These are phyloP conservation scores for Invenusta paracnida DNA, from an alignment of 2,888 invertebrate species.

Conservation along the genomic window DNA sequence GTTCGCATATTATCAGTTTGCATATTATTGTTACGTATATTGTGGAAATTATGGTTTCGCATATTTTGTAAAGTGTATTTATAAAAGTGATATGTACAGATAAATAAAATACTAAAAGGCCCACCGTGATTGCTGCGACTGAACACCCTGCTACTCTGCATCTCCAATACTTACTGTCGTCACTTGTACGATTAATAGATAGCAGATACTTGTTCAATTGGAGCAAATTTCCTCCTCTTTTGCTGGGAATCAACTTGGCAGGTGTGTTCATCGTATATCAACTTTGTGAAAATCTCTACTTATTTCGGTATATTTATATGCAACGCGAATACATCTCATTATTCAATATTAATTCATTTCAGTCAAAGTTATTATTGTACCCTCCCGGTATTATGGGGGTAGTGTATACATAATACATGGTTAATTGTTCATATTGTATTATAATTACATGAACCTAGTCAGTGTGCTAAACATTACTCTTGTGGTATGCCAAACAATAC, in stretches of 20 bases:
- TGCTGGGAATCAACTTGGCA: neutral
- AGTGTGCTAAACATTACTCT: neutral
- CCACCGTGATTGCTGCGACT: no score
- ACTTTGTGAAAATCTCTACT: neutral
- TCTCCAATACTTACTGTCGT: neutral
- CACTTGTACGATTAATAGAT: neutral
- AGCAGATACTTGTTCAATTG: neutral
- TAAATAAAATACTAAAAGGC: no score
- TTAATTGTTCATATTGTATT: no score
- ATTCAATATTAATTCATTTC: neutral
- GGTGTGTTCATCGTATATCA: neutral
- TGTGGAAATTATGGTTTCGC: no score
- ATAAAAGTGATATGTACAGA: no score
- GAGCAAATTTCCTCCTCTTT: neutral
- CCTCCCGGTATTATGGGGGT: no score
- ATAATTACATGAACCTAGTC: neutral
- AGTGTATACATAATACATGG: no score
- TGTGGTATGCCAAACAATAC: neutral
- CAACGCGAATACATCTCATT: no score
- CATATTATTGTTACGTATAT: neutral
- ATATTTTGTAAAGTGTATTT: no score
- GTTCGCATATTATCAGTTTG: no score
- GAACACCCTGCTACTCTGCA: neutral
- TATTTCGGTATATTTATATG: no score
- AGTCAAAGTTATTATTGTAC: neutral